Evolutionary conservation across 1,140 invertebrate species (phyloP), one percentile per base, ranked within the genome.

Genomic region (Drosophila insularis): DNA sequence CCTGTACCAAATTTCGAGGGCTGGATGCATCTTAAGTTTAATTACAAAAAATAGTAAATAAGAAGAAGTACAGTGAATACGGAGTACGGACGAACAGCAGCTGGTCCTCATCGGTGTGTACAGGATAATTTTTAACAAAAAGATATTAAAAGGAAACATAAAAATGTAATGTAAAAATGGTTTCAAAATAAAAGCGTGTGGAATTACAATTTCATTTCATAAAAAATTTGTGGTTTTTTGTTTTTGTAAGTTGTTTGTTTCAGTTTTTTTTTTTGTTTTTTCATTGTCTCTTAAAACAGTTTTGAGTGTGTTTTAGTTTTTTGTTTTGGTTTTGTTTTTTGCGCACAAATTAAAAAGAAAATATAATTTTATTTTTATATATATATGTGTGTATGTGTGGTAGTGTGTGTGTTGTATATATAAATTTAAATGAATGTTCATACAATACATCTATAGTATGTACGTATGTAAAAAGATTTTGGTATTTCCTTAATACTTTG

Each of bases 141-240:
- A 67, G 70, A 74, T 69, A 5, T 27, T 46, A 67, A 82, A 78
- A 59, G 55, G 40, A 71, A 71, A 80, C 61, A 70, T 27, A 74
- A 69, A 78, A 80, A 63, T 67, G 67, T 68, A 66, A 59, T 80
- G 68, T 71, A 74, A 71, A 73, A 65, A 53, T 78, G 53, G 37
- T 62, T 31, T 68, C 77, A 90, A 90, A 75, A 86, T 91, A 90
- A 90, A 90, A 90, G 89, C 89, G 81, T 81, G 86, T 90, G 89
- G 89, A 90, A 90, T 90, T 90, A 86, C 81, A 86, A 71, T 90
- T 89, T 76, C 78, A 76, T 81, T 81, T 75, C 63, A 68, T 77
- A 74, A 74, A 74, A 81, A 87, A 80, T 75, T 64, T 63, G 63
- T 56, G 31, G 31, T 74, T 63, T 74, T 74, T 27, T 27, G 27